phyloP scores from a whole-genome alignment of 2,797 vertebrate genomes.

The Ambastaia sidthimunki region DNA sequence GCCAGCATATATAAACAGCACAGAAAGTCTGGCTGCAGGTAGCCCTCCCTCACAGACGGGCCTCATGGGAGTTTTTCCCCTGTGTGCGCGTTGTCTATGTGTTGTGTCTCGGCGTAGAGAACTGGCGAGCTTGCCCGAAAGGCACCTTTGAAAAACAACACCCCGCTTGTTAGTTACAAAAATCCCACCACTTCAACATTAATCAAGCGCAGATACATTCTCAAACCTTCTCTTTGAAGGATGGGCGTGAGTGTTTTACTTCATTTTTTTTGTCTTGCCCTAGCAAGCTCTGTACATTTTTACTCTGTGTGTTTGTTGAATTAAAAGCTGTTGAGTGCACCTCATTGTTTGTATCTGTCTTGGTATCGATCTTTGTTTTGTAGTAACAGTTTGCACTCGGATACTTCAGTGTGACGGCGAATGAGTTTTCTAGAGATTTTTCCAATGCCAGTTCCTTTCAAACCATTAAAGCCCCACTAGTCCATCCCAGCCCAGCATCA shows the following conservation, averaged over 20 bases:
- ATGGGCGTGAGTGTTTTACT: constrained; percentile 71
- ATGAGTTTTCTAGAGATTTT: constrained; percentile 60
- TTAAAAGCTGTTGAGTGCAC: constrained; percentile 65
- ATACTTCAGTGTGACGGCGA: constrained; percentile 42
- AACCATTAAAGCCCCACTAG: constrained; percentile 44
- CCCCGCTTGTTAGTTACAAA: constrained; percentile 79
- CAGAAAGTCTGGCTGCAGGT: constrained; percentile 40
- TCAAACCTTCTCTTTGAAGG: constrained; percentile 73
- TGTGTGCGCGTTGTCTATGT: constrained; percentile 55
- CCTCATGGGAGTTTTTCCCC: constrained; percentile 72
- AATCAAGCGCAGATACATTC: constrained; percentile 75
- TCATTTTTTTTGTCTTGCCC: constrained; percentile 54
- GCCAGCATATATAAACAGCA: constrained; percentile 29
- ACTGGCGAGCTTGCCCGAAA: constrained; percentile 19
- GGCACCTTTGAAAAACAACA: constrained; percentile 48
- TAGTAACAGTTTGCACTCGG: constrained; percentile 58
- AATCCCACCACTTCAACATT: constrained; percentile 73
- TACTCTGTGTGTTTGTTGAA: constrained; percentile 64
- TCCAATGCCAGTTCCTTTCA: constrained; percentile 46
- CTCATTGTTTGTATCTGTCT: constrained; percentile 55
- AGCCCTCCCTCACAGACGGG: constrained; percentile 56
- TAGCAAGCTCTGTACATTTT: constrained; percentile 16
- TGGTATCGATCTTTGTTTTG: constrained; percentile 39
- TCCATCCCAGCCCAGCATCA: constrained; percentile 57
- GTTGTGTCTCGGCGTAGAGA: constrained; percentile 32